These are phyloP conservation scores for Heteropelma amictum DNA, from an alignment of 2,888 invertebrate species.

Conservation along the genomic window DNA sequence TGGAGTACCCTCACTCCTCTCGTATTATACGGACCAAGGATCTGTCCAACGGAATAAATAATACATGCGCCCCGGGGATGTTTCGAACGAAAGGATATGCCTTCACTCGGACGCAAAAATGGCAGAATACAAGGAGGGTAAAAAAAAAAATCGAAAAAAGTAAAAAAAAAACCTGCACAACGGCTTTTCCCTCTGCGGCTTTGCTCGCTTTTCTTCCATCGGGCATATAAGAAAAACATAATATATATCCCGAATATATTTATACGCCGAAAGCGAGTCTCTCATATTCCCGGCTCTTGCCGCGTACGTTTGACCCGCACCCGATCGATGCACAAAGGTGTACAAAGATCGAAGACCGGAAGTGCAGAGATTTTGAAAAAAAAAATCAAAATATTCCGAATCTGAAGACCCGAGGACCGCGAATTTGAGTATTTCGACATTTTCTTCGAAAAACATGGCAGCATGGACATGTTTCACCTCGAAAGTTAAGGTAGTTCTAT, in stretches of 20 bases:
- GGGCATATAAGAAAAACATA: slow-evolving; percentile 41
- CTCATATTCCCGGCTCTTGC: not conserved
- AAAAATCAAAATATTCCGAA: too few species aligned
- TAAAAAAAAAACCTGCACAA: slow-evolving; percentile 5
- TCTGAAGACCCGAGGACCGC: too few species aligned
- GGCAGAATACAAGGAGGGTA: too few species aligned
- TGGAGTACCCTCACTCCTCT: not conserved
- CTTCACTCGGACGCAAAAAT: slow-evolving; percentile 7
- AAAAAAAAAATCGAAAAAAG: not conserved
- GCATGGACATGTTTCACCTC: too few species aligned
- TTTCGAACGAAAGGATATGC: slow-evolving; percentile 34
- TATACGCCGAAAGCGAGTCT: not conserved
- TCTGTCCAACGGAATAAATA: slow-evolving; percentile 51
- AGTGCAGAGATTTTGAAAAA: too few species aligned
- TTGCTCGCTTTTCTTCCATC: not conserved
- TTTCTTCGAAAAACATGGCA: too few species aligned
- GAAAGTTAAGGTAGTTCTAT: too few species aligned
- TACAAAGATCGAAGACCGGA: too few species aligned
- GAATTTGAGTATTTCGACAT: too few species aligned
- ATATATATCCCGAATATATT: slow-evolving; percentile 46
- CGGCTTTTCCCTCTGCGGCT: not conserved
- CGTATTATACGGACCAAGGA: slow-evolving; percentile 15
- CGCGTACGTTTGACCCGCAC: not conserved
- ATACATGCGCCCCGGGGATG: slow-evolving; percentile 52
- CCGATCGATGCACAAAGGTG: slow-evolving; percentile 33